Evolutionary conservation across 2,113 vertebrate genomes (phyloP), one percentile per base, ranked within the genome.

Genomic region (Thomomys bottae): DNA sequence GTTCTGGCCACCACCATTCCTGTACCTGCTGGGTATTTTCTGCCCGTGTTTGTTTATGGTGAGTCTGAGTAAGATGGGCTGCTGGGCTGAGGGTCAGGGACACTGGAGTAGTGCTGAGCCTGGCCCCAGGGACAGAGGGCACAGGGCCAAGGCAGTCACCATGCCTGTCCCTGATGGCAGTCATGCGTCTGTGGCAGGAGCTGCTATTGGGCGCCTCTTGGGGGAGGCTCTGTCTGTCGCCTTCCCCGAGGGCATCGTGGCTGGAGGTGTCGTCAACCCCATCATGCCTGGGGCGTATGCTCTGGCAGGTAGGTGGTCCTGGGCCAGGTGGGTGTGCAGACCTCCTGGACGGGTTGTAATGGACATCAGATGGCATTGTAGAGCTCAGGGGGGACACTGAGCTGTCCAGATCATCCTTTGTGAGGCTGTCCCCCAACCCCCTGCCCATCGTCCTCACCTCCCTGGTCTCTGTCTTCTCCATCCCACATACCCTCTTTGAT

Each of bases 41-140:
- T 99, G 99, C 99, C 99, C 26, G 93, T 99, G 77, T 99, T 99
- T 70, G 3, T 99, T 96, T 99, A 97, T 0, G 99, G 99, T 99
- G 95, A 98, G 98, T 21, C 0, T 0, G 36, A 61, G 28, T 23
- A 11, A n/a, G n/a, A n/a, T n/a, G n/a, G n/a, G n/a, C 61, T 5
- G 36, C 34, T 42, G 18, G 8, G 38, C 84, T 32, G 30, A 59
- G 34, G 57, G 28, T 77, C 18, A 0, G 32, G 38, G 54, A 28
- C 24, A 1, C 0, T 0, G 71, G 28, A 68, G 36, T 24, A 45
- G 70, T n/a, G 2, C n/a, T 30, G 21, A 71, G 32, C 57, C 6
- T 24, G 34, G 28, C 63, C 21, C 42, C 67, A 5, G 30, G 45
- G 12, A 26, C 0, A 42, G 75, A 54, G 45, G 34, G 64, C 45